These are phyloP conservation scores for Aporophyla nigra DNA, from an alignment of 2,888 invertebrate species.

Conservation along the genomic window DNA sequence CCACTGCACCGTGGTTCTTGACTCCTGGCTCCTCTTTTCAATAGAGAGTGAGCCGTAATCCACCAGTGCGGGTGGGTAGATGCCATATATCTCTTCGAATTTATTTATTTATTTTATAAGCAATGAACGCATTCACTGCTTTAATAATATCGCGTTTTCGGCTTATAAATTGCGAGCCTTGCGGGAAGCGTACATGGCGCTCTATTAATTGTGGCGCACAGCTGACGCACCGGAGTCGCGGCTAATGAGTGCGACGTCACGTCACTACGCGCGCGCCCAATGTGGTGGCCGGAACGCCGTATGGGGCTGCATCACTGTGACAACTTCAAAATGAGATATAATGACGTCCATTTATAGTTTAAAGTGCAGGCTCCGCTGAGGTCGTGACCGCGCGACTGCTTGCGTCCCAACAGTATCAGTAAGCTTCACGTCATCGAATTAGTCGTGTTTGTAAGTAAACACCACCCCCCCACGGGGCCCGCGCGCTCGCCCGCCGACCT, in stretches of 20 bases:
- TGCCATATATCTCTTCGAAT: too few relatives aligned
- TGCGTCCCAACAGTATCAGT: neutral
- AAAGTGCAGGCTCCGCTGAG: conserved; percentile 14
- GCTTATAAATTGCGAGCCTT: too few relatives aligned
- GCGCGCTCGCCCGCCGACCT: neutral
- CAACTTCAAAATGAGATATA: conserved; percentile 37
- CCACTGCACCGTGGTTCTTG: too few relatives aligned
- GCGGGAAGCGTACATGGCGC: conserved; percentile 13
- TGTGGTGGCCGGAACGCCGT: conserved; percentile 13
- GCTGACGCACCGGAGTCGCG: conserved; percentile 37
- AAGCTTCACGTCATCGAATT: neutral
- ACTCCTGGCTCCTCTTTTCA: too few relatives aligned
- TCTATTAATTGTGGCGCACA: conserved; percentile 25
- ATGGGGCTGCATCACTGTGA: conserved; percentile 4
- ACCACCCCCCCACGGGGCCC: neutral
- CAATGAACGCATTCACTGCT: neutral
- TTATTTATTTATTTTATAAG: too few relatives aligned
- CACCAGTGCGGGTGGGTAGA: too few relatives aligned
- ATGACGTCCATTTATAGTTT: conserved; percentile 45
- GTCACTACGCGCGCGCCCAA: conserved; percentile 20
- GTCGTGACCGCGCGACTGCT: conserved; percentile 1
- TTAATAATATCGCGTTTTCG: conserved; percentile 3
- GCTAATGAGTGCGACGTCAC: conserved; percentile 19
- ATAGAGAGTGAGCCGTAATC: too few relatives aligned
- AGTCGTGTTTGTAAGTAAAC: conserved; percentile 8